phyloP scores from a whole-genome alignment of 2,888 invertebrate species.

The Dione vanillae region DNA sequence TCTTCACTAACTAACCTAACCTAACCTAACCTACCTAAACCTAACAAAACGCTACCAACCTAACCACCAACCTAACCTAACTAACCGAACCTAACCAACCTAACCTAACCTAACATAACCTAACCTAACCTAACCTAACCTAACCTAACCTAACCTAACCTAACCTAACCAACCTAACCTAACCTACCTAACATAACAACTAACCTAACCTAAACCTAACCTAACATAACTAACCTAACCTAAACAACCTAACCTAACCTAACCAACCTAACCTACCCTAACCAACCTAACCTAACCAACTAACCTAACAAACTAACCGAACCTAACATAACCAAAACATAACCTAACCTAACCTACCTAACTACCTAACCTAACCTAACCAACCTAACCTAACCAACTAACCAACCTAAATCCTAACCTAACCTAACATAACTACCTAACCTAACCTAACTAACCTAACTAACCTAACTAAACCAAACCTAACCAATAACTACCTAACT shows the following conservation, averaged over 20 bases:
- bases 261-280: conserved; percentile 45
- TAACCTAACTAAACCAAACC: no score
- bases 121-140: no score
- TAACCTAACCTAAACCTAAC: conserved; percentile 16
- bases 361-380: no score
- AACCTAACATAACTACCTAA: no score
- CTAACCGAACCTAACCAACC: conserved; percentile 1
- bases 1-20: conserved; percentile 8
- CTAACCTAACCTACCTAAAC: conserved; percentile 3
- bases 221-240: no score
- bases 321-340: conserved; percentile 44
- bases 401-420: no score
- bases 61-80: neutral
- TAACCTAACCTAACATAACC: no score
- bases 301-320: conserved; percentile 34
- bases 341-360: conserved; percentile 39
- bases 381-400: no score
- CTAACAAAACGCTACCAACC: no score
- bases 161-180: conserved; percentile 2
- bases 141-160: no score
- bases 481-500: no score
- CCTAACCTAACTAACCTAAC: no score
- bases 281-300: conserved; percentile 45
- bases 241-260: conserved; percentile 29
- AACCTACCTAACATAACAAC: neutral